Evolutionary conservation across 2,888 invertebrate species (phyloP), one percentile per base, ranked within the genome.

Genomic region (Phymatocera aterrima): DNA sequence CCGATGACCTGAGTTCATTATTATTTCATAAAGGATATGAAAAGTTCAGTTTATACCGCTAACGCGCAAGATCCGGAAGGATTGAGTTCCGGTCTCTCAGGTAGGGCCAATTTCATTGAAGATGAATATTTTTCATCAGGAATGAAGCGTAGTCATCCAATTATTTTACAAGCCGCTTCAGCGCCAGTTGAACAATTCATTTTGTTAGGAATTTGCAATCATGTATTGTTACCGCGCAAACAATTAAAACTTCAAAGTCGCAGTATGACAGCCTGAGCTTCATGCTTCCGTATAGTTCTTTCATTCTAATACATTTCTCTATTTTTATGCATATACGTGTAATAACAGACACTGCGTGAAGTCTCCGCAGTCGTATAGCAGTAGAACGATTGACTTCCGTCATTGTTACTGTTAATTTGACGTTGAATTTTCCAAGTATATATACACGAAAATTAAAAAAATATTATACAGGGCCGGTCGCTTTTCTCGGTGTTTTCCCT

Each of bases 241-340:
- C 61, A 64, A 37, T 37, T 64, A 18, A 64, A 64, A 64, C 61
- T 37, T 64, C 61, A 64, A 34, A 64, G 61, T 64, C 21, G 18
- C 37, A 37, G 12, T 37, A n/a, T 37, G 37, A n/a, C 18, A 64
- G 61, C 61, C 37, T 37, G 61, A 64, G 61, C 34, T 64, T 31
- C 21, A 12, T 12, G 18, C 18, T 64, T 64, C 12, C 8, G n/a
- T n/a, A n/a, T n/a, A n/a, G n/a, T n/a, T n/a, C n/a, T n/a, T n/a
- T n/a, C n/a, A n/a, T n/a, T n/a, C n/a, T n/a, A n/a, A n/a, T n/a
- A n/a, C n/a, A n/a, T n/a, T n/a, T n/a, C n/a, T n/a, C n/a, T n/a
- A n/a, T n/a, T n/a, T n/a, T n/a, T n/a, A n/a, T n/a, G n/a, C n/a
- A n/a, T n/a, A n/a, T n/a, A n/a, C n/a, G n/a, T n/a, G n/a, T n/a